Percentiles rank a stretch among this genome's conserved stretches.
phyloP scores from a whole-genome alignment of 1,140 invertebrate species.

The Caenorhabditis inopinata region DNA sequence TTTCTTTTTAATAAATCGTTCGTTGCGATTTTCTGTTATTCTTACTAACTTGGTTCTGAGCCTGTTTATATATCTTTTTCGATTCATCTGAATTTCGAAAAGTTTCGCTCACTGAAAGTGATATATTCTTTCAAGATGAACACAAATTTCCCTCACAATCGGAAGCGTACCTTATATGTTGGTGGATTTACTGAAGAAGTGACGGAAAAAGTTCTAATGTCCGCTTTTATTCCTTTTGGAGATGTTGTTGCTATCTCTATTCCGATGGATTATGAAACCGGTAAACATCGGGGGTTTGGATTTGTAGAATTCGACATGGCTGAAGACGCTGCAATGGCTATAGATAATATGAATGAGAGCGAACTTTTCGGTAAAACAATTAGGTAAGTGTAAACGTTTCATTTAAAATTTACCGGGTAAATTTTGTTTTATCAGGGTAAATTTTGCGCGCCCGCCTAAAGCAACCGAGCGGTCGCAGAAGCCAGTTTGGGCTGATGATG shows the following conservation, averaged over 20 bases:
- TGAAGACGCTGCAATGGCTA: slow-evolving; percentile 89
- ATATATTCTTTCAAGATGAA: slow-evolving; percentile 4
- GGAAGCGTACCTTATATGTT: slow-evolving; percentile 67
- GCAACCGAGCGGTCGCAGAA: slow-evolving; percentile 68
- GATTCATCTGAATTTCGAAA: no score
- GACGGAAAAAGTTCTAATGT: slow-evolving; percentile 85
- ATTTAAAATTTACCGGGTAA: background rate
- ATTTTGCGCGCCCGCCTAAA: slow-evolving; percentile 91
- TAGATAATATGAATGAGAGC: slow-evolving; percentile 99
- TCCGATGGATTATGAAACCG: slow-evolving; percentile 91
- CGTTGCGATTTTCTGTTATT: background rate
- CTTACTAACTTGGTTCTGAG: background rate
- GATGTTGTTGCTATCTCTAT: slow-evolving; percentile 96
- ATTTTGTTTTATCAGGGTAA: slow-evolving; percentile 72
- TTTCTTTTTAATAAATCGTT: background rate
- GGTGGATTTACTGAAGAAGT: slow-evolving; percentile 95
- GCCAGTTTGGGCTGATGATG: slow-evolving; percentile 90
- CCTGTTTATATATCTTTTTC: background rate
- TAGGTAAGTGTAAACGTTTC: slow-evolving; percentile 67
- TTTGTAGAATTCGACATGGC: slow-evolving; percentile 91
- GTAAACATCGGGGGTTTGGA: slow-evolving; percentile 65
- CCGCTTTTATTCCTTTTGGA: slow-evolving; percentile 96
- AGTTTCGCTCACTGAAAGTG: background rate
- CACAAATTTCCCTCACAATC: slow-evolving; percentile 62
- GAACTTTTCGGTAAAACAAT: slow-evolving; percentile 96